Evolutionary conservation across 2,888 invertebrate genomes (phyloP).

Genomic region (Pomacea canaliculata): DNA sequence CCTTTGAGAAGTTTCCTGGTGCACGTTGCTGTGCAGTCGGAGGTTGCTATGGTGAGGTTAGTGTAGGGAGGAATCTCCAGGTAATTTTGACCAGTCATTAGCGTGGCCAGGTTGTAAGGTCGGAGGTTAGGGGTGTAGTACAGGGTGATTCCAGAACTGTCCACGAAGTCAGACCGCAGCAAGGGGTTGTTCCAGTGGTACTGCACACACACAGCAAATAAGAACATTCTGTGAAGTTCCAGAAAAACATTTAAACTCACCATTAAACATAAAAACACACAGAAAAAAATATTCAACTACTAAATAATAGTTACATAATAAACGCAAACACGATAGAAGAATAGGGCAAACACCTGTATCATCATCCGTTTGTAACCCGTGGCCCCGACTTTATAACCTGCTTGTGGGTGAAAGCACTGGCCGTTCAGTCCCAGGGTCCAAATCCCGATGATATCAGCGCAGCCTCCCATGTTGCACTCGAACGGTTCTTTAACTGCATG

Average conservation of each 20-base stretch:
- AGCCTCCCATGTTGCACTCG: conserved; percentile 27
- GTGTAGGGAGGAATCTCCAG: conserved; percentile 42
- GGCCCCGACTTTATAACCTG: conserved; percentile 29
- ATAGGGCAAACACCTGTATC: conserved; percentile 16
- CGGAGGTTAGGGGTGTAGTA: conserved; percentile 44
- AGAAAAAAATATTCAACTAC: too few relatives aligned
- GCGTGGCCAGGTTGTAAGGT: conserved; percentile 41
- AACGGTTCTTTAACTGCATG: background rate
- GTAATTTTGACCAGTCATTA: conserved; percentile 35
- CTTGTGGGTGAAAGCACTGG: conserved; percentile 27
- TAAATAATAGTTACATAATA: too few relatives aligned
- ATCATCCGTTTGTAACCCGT: conserved; percentile 14
- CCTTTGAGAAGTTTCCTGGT: conserved; percentile 40
- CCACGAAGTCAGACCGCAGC: conserved; percentile 33
- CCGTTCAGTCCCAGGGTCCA: conserved; percentile 33
- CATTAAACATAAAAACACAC: too few relatives aligned
- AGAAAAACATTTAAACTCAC: too few relatives aligned
- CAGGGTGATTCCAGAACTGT: conserved; percentile 48
- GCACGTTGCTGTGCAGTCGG: conserved; percentile 43
- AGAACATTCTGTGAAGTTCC: too few relatives aligned
- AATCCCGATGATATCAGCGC: conserved; percentile 18
- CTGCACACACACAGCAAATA: conserved; percentile 20
- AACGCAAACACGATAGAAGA: too few relatives aligned
- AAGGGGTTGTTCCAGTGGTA: conserved; percentile 54
- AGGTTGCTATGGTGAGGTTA: conserved; percentile 28